Percentiles rank a stretch among this genome's conserved stretches.
phyloP scores from a whole-genome alignment of 2,113 vertebrate species.

The Chamaetylas fuelleborni region DNA sequence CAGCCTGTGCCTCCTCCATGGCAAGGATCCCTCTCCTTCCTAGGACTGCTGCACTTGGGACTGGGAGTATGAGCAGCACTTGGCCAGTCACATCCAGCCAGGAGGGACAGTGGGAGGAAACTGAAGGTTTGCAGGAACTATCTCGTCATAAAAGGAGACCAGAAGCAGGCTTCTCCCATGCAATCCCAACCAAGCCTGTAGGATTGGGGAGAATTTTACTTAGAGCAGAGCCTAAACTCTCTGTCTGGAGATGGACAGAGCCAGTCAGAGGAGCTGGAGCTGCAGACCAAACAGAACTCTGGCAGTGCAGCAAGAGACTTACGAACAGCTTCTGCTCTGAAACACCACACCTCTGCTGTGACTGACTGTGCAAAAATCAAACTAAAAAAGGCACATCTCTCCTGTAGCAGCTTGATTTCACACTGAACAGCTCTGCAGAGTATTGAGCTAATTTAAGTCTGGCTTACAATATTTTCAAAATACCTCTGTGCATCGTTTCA shows the following conservation, averaged over 20 bases:
- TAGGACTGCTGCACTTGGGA: background rate
- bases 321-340: rapidly evolving
- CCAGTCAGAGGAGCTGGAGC: background rate
- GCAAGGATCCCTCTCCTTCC: background rate
- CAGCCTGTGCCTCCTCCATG: background rate
- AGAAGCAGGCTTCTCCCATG: background rate
- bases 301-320: background rate
- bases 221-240: background rate
- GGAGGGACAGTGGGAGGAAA: background rate
- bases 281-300: background rate
- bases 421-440: background rate
- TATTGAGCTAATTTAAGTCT: background rate
- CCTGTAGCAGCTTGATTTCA: background rate
- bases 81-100: background rate
- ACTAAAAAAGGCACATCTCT: background rate
- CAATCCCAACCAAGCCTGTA: background rate
- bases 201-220: rapidly evolving
- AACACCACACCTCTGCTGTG: background rate
- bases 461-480: background rate
- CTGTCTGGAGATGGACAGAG: background rate
- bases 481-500: background rate
- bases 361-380: background rate
- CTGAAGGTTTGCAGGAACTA: background rate
- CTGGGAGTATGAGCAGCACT: background rate
- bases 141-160: background rate